Percentiles rank a stretch among this genome's conserved stretches.
These are phyloP conservation scores for Dipodomys ordii DNA, from an alignment of 2,113 vertebrate species.

Conservation along the genomic window DNA sequence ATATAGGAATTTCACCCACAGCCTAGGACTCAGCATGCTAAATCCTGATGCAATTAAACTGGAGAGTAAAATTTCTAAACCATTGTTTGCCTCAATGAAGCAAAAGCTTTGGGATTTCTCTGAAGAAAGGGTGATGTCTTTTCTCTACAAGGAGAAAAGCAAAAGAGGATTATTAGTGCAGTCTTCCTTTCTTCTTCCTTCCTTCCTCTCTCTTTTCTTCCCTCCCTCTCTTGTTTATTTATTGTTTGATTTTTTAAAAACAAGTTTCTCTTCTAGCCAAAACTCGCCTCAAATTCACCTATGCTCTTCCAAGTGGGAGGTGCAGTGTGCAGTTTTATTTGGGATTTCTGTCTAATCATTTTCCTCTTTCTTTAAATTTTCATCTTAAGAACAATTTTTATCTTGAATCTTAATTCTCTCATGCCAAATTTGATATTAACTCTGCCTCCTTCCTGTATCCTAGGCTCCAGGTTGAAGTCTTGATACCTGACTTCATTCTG, in stretches of 20 bases:
- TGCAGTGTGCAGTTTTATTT: not conserved
- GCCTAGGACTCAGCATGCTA: not conserved
- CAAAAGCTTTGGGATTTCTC: not conserved
- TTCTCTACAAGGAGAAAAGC: not conserved
- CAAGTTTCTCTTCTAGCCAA: not conserved
- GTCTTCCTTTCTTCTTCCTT: too few species aligned
- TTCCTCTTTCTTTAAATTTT: not conserved
- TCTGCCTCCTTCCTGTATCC: not conserved
- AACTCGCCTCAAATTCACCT: not conserved
- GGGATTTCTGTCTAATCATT: not conserved
- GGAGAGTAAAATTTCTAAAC: not conserved
- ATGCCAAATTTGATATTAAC: slow-evolving; percentile 3
- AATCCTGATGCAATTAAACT: not conserved
- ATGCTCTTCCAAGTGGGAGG: not conserved
- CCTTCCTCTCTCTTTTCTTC: too few species aligned
- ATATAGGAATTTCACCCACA: not conserved
- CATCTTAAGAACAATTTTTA: not conserved
- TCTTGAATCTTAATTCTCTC: not conserved
- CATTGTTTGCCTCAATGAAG: not conserved
- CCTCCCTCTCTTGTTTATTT: too few species aligned
- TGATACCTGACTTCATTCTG: not conserved
- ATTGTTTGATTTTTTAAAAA: not conserved
- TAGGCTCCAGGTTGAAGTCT: not conserved
- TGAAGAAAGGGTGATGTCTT: not conserved
- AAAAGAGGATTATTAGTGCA: not conserved